Evolutionary conservation across 2,888 invertebrate genomes (phyloP), one percentile per base, ranked within the genome.

Genomic region (Ophion slaviceki): DNA sequence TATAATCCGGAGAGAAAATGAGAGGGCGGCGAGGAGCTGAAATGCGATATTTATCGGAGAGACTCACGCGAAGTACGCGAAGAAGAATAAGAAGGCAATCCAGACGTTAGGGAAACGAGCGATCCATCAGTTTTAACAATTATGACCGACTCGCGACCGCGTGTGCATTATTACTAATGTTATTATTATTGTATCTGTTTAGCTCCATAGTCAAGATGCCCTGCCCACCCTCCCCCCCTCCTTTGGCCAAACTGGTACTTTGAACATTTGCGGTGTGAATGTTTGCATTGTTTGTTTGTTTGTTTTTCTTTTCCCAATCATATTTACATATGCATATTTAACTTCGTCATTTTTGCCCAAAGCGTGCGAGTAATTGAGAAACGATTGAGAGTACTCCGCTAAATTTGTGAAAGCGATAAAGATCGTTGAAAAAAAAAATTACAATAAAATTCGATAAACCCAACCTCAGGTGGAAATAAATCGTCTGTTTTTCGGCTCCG

Each of bases 1-100:
- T 98, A 98, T 92, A 96, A 96, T 93, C 97, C 97, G 72, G 97
- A 97, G 92, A 91, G 91, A 83, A 91, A 93, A 86, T 88, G 88
- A 77, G 83, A 72, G 24, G 47, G 47, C 11, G n/a, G 59, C 14
- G 45, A 62, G 28, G 64, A 53, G 40, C 5, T 47, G 45, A 47
- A 47, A 64, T 47, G 64, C 17, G 47, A 64, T n/a, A 47, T 6
- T 28, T 17, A 53, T 66, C 40, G 20, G 28, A 66, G 28, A 66
- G 32, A 36, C 66, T 66, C 32, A 24, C 36, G 53, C 53, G 20
- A 77, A 45, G 40, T 62, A 59, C 64, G n/a, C 40, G 64, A 78
- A 11, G 36, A 66, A 72, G 47, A 47, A 71, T 28, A 64, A 14
- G 14, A 14, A 66, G 59, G 68, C 67, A 80, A 61, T 79, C 17